Conservation (phyloP, 2,797 vertebrate genomes). For the Phoebastria nigripes region DNA sequence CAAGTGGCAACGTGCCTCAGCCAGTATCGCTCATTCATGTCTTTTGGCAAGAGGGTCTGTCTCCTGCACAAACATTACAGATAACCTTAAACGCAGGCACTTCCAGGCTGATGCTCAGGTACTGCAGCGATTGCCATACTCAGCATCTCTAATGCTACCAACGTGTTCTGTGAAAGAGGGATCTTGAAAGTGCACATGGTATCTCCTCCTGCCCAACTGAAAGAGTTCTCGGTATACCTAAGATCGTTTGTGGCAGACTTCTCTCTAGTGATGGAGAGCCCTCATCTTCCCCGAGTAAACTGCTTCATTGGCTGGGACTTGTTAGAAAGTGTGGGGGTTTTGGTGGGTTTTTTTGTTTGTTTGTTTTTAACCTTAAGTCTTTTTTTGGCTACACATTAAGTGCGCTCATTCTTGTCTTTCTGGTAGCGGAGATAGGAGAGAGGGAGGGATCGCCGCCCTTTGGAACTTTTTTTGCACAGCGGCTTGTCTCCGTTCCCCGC, state of each 20-base stretch:
- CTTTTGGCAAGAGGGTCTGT: neutral
- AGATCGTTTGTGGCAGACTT: rapidly evolving
- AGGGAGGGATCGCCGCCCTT: neutral
- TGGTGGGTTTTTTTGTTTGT: rapidly evolving
- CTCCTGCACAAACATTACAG: rapidly evolving
- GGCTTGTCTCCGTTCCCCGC: neutral
- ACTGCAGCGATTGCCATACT: rapidly evolving
- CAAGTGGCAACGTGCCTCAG: neutral
- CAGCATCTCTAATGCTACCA: rapidly evolving
- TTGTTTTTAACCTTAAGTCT: neutral
- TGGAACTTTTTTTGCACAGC: rapidly evolving
- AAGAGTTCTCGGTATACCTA: neutral
- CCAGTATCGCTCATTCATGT: rapidly evolving
- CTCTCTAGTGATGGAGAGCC: neutral
- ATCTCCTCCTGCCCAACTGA: neutral
- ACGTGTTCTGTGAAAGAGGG: neutral
- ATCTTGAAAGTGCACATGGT: rapidly evolving
- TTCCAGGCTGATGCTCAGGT: neutral
- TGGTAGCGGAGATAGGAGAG: rapidly evolving
- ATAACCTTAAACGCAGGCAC: rapidly evolving
- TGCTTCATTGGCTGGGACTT: rapidly evolving
- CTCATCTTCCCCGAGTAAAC: neutral
- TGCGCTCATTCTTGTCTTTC: rapidly evolving
- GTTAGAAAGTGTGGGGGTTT: rapidly evolving
- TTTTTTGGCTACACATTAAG: neutral